Base-by-base conservation (phyloP, 2,888 invertebrate species). In the Ophraella communa region DNA sequence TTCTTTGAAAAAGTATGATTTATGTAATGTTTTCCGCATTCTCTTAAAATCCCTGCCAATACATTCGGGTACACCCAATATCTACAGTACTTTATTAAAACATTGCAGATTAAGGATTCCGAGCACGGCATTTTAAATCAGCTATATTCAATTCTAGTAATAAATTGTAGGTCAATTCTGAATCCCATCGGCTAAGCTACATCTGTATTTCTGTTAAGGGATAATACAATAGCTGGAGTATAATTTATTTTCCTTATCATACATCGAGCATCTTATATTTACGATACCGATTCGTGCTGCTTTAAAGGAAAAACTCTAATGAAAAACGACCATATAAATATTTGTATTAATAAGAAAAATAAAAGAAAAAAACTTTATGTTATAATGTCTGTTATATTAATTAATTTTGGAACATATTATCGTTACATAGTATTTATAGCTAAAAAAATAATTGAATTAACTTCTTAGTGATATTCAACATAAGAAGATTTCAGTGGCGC, bases 141-240 rank as follows among this genome's bases (percentile, higher is more conserved):
- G 60, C 52, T 60, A 53, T 27, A 60, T 60, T 53, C 60, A 60
- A 60, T 60, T 52, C 52, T 8, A n/a, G 60, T 52, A 60, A 60
- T 60, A 60, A 60, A 60, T 60, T 60, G 52, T 52, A 53, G 60
- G 44, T 52, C 60, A 53, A 60, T 60, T 60, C 60, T 30, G 60
- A 60, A 60, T 35, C 52, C 52, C 44, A 60, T 60, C 53, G 57
- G 47, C 55, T 42, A 35, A 58, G 51, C 39, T 58, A 59, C 39
- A 39, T 51, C 52, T 60, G 52, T 60, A 53, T 60, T 60, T 60
- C 60, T 60, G 52, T 60, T 52, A 52, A 60, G 60, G 52, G 60
- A 30, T n/a, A n/a, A 14, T 60, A 59, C 51, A 59, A 52, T 59
- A 23, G 59, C 59, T 52, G 53, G 21, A 60, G 42, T 52, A 60